phyloP scores from a whole-genome alignment of 2,113 vertebrate genomes.

The Sialia sialis region DNA sequence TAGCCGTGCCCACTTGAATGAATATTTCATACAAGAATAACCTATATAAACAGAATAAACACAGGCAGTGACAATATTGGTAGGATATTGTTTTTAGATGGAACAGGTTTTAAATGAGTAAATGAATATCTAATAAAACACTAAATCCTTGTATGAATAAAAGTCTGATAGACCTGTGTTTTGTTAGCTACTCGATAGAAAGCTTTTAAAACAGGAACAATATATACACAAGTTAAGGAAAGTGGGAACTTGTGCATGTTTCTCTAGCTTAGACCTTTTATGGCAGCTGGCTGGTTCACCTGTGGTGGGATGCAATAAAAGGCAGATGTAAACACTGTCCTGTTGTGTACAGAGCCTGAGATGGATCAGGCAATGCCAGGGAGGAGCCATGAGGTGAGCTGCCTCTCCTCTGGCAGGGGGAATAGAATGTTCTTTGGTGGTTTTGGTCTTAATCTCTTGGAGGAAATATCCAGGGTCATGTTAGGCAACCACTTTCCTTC shows the following conservation, averaged over 20 bases:
- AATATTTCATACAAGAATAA: constrained; percentile 61
- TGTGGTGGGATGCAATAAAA: not conserved
- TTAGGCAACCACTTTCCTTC: not conserved
- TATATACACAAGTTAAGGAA: not conserved
- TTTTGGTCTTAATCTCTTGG: not conserved
- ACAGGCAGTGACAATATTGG: not conserved
- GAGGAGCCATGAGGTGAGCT: not conserved
- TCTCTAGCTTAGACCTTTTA: not conserved
- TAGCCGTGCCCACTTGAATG: constrained; percentile 43
- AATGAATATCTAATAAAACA: not conserved
- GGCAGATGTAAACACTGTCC: not conserved
- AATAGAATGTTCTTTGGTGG: not conserved
- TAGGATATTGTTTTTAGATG: constrained; percentile 26
- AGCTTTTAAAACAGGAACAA: not conserved
- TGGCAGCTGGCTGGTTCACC: not conserved
- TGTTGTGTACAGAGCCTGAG: not conserved
- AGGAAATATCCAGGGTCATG: not conserved
- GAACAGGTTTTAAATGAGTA: constrained; percentile 30
- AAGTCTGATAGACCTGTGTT: not conserved
- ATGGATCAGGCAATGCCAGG: rapidly evolving
- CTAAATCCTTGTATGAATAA: not conserved
- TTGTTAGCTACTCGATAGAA: not conserved
- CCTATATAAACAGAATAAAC: constrained; percentile 26
- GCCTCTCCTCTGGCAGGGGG: not conserved
- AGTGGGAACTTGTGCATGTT: not conserved